Base-by-base conservation (phyloP, 2,797 vertebrate genomes). In the Bryconaethiops microstoma region DNA sequence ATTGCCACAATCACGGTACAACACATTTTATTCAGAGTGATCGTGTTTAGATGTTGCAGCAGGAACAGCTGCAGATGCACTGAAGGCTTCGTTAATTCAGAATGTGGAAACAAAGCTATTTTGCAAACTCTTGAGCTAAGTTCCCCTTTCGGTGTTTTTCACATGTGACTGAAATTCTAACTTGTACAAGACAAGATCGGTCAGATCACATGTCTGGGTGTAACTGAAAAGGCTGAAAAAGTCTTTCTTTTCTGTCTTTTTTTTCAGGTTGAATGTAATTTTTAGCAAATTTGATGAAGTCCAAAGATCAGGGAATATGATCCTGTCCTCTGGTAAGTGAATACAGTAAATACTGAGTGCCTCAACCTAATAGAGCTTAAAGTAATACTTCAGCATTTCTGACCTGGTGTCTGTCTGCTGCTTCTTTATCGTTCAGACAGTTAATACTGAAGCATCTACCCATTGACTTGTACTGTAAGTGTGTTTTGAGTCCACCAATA, bases 261-360 rank as follows among this genome's bases (percentile, higher is more conserved):
- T 7, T 17, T 82, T 80, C 90, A 99, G 98, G 84, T 92, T 99
- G 90, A 98, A 98, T 92, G 96, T 98, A 87, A 98, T 99, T 93
- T 99, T 99, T 92, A 96, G 95, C 68, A 96, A 95, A 90, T 99
- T 99, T 0, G 97, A 99, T 65, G 97, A 98, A 84, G 97, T 99
- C 29, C 97, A 99, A 87, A 94, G 97, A 91, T 97, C 97, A 29
- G 98, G 97, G 86, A 95, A 94, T 90, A 99, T 99, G 97, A 95
- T 98, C 65, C 95, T 95, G 77, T 95, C 93, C 0, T 87, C 96
- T 86, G 97, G 97, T 99, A 88, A 95, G 96, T 93, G 60, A 60
- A 50, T 7, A 21, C 10, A 57, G 8, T 10, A 40, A 52, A 52
- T 40, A 60, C 39, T 48, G 19, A 14, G 67, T 25, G 19, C 5